Evolutionary conservation across 1,140 invertebrate species (phyloP).

Genomic region (Heliconius hewitsoni): DNA sequence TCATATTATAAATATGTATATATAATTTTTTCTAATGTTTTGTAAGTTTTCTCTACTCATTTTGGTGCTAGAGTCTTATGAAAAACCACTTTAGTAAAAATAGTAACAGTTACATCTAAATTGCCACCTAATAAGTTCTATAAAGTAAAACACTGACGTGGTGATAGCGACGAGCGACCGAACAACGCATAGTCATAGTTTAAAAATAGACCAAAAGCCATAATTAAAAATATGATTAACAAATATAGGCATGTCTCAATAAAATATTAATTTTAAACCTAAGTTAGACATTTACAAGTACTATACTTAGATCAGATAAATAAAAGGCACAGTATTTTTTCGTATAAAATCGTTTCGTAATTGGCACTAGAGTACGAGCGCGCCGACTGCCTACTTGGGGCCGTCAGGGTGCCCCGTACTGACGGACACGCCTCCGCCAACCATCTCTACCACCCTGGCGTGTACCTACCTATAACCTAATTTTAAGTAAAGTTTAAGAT

Average conservation of each 20-base stretch:
- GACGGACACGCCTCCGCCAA: constrained; percentile 66
- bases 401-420: constrained; percentile 60
- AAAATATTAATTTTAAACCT: neutral
- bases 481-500: constrained; percentile 13
- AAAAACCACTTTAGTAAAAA: neutral
- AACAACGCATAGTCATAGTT: constrained; percentile 2
- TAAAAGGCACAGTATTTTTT: constrained; percentile 42
- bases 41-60: too few relatives aligned
- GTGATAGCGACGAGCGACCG: neutral
- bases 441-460: constrained; percentile 6
- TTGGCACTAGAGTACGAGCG: constrained; percentile 47
- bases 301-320: neutral
- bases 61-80: too few relatives aligned
- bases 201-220: constrained; percentile 10
- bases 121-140: neutral
- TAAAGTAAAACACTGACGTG: neutral
- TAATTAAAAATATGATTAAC: neutral
- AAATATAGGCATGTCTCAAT: neutral
- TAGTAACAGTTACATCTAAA: neutral
- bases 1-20: too few relatives aligned
- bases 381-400: constrained; percentile 60
- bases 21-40: too few relatives aligned
- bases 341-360: constrained; percentile 44
- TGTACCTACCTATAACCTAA: constrained; percentile 6
- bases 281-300: constrained; percentile 5